phyloP scores from a whole-genome alignment of 1,140 invertebrate genomes.

The Zaprionus kolodkinae region DNA sequence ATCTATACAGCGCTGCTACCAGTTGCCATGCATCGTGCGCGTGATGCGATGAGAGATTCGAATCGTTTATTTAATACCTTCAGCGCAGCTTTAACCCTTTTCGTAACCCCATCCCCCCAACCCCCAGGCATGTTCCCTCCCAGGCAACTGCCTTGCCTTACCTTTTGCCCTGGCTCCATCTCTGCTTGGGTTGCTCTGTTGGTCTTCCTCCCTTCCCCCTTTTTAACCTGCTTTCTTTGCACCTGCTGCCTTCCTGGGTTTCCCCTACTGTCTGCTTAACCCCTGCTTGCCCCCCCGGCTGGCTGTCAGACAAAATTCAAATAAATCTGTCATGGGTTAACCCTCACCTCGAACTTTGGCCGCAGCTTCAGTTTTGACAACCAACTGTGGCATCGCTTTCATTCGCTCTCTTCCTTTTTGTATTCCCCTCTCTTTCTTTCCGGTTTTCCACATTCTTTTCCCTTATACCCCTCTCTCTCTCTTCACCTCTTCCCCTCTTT shows the following conservation, averaged over 20 bases:
- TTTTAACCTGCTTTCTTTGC: too few relatives aligned
- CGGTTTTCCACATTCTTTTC: not conserved
- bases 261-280: not conserved
- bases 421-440: not conserved
- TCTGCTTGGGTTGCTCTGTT: too few relatives aligned
- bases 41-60: too few relatives aligned
- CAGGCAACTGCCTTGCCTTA: too few relatives aligned
- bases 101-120: too few relatives aligned
- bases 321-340: conserved; percentile 4
- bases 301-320: not conserved
- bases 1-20: too few relatives aligned
- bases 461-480: not conserved
- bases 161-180: too few relatives aligned
- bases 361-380: not conserved
- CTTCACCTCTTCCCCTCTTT: not conserved
- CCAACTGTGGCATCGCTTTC: not conserved
- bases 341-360: not conserved
- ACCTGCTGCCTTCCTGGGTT: too few relatives aligned
- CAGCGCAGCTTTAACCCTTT: too few relatives aligned
- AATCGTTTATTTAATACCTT: not conserved
- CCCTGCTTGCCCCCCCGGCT: not conserved
- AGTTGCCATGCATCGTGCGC: too few relatives aligned
- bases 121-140: too few relatives aligned
- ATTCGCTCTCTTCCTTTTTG: not conserved
- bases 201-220: too few relatives aligned